A percentile compares a stretch with the other conserved stretches of the same genome.
Conservation (phyloP, 2,797 vertebrate genomes). For the Anas acuta region DNA sequence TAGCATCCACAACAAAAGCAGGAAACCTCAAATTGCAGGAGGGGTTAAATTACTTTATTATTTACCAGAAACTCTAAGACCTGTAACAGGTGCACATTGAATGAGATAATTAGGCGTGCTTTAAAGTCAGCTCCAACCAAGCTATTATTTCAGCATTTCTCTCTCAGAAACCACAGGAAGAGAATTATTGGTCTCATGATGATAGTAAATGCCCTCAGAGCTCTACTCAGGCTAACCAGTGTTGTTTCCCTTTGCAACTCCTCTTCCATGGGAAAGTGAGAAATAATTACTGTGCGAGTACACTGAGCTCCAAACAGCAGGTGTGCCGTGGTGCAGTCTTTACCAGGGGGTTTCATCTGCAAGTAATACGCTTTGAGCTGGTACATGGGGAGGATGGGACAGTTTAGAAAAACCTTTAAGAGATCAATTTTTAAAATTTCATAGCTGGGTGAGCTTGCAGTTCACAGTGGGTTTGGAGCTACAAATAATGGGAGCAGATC, state of each 20-base stretch:
- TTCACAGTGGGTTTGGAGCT: not conserved
- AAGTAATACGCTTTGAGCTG: not conserved
- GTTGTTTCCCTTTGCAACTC: not conserved
- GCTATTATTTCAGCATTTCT: not conserved
- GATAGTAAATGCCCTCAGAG: not conserved
- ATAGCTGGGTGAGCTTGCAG: not conserved
- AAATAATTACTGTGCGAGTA: not conserved
- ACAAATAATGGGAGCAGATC: not conserved
- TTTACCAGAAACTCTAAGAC: not conserved
- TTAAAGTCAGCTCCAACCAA: not conserved
- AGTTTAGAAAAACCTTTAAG: conserved; percentile 1
- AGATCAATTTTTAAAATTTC: not conserved
- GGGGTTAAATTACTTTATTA: not conserved
- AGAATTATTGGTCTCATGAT: not conserved
- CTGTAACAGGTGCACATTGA: not conserved
- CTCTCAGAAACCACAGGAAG: not conserved
- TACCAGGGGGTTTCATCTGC: not conserved
- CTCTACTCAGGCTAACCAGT: not conserved
- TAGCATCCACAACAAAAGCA: not conserved
- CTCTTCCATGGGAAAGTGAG: not conserved
- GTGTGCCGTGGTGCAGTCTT: not conserved
- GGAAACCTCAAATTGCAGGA: not conserved
- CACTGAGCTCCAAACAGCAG: not conserved
- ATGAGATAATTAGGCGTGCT: not conserved
- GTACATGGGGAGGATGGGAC: not conserved